Evolutionary conservation across 1,140 invertebrate species (phyloP).

Genomic region (Dryas iulia): DNA sequence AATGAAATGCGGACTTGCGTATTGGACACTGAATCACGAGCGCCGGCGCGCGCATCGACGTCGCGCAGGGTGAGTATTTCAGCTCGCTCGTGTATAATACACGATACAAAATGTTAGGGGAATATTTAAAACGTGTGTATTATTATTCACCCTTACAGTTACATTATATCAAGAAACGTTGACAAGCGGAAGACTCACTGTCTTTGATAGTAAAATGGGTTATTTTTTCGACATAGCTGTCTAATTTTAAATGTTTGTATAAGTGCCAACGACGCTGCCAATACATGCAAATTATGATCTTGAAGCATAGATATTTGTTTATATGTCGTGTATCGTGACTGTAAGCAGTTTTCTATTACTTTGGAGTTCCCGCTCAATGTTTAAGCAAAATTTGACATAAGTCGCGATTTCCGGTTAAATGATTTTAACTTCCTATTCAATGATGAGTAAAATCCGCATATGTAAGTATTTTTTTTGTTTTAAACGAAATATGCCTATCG

Average conservation of each 20-base stretch:
- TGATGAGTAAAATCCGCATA: background rate
- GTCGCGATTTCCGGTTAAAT: background rate
- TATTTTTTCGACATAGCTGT: constrained; percentile 5
- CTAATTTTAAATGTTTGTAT: constrained; percentile 63
- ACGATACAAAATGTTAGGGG: constrained; percentile 16
- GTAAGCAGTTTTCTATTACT: background rate
- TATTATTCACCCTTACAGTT: background rate
- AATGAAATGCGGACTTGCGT: constrained; percentile 64
- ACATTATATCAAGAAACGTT: background rate
- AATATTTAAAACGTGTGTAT: background rate
- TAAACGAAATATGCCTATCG: background rate
- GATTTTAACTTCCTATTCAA: background rate
- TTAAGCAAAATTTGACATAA: background rate
- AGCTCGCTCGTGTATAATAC: constrained; percentile 26
- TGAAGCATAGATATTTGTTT: background rate
- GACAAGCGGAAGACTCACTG: background rate
- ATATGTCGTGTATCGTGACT: background rate
- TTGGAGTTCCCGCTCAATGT: background rate
- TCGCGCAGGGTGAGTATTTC: constrained; percentile 50
- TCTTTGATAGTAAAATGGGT: background rate
- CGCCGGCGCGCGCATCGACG: constrained; percentile 63
- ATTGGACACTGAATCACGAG: constrained; percentile 54
- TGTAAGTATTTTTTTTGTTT: background rate
- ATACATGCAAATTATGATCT: constrained; percentile 9
- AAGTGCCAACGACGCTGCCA: constrained; percentile 52